Evolutionary conservation across 1,140 invertebrate species (phyloP).

Genomic region (Drosophila kohkoa): DNA sequence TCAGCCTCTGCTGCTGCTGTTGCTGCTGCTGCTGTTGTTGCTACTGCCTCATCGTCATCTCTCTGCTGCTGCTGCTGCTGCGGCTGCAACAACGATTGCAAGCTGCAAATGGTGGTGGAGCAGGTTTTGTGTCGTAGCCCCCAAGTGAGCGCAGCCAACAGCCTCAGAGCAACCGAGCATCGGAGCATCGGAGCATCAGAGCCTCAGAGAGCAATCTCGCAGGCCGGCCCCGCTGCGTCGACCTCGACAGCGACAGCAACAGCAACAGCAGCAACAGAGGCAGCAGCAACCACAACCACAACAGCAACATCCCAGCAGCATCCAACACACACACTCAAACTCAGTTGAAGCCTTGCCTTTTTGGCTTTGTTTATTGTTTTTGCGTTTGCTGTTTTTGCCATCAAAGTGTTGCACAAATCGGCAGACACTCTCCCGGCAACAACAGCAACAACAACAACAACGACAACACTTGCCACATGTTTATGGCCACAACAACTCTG

Average conservation of each 20-base stretch:
- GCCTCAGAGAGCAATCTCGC: slow-evolving; percentile 60
- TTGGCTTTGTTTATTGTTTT: slow-evolving; percentile 56
- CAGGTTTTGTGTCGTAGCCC: slow-evolving; percentile 65
- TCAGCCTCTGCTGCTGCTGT: slow-evolving; percentile 41
- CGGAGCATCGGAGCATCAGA: background rate
- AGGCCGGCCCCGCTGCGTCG: slow-evolving; percentile 43
- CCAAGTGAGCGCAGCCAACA: slow-evolving; percentile 51
- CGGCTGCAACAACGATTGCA: slow-evolving; percentile 57
- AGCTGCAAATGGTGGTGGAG: slow-evolving; percentile 81
- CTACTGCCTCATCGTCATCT: slow-evolving; percentile 21
- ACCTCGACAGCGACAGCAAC: slow-evolving; percentile 43
- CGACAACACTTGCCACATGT: slow-evolving; percentile 57
- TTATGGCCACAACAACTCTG: slow-evolving; percentile 52
- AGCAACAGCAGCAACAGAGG: slow-evolving; percentile 30
- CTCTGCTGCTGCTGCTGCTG: slow-evolving; percentile 37
- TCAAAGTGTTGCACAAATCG: slow-evolving; percentile 65
- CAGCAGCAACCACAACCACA: slow-evolving; percentile 21
- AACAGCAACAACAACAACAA: slow-evolving; percentile 51
- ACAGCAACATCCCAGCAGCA: slow-evolving; percentile 41
- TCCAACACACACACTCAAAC: slow-evolving; percentile 43
- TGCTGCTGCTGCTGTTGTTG: slow-evolving; percentile 1
- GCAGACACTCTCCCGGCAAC: slow-evolving; percentile 55
- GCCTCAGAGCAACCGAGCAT: slow-evolving; percentile 14
- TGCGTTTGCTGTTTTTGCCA: slow-evolving; percentile 47
- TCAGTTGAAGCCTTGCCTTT: slow-evolving; percentile 21